These are phyloP conservation scores for Synanthedon formicaeformis DNA, from an alignment of 2,888 invertebrate genomes.

Conservation along the genomic window DNA sequence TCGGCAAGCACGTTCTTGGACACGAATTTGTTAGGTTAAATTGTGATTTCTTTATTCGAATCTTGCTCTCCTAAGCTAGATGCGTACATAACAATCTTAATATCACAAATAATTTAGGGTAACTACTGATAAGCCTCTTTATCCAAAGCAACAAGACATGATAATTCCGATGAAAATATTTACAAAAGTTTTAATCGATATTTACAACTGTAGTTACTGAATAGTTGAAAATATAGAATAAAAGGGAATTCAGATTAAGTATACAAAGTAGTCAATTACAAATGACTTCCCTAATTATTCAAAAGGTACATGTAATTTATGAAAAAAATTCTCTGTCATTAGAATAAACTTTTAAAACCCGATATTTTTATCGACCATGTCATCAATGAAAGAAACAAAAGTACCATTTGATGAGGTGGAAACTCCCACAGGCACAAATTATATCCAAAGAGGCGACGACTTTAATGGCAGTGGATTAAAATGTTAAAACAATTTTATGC, in stretches of 20 bases:
- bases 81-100: slow-evolving; percentile 25
- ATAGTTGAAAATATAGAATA: neutral
- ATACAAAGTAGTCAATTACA: too few relatives aligned
- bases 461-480: slow-evolving; percentile 56
- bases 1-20: slow-evolving; percentile 11
- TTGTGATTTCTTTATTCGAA: neutral
- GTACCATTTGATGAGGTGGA: too few relatives aligned
- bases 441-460: slow-evolving; percentile 52
- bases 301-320: too few relatives aligned
- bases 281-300: too few relatives aligned
- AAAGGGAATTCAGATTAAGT: too few relatives aligned
- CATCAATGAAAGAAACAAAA: too few relatives aligned
- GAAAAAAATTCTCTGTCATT: too few relatives aligned
- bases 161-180: slow-evolving; percentile 8
- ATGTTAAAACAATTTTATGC: slow-evolving; percentile 27
- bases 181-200: neutral
- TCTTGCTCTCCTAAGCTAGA: neutral
- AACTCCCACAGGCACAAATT: too few relatives aligned
- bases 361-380: too few relatives aligned
- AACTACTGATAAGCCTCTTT: slow-evolving; percentile 53
- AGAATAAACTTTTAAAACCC: too few relatives aligned
- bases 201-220: neutral
- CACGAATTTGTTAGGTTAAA: neutral
- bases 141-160: slow-evolving; percentile 6
- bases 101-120: slow-evolving; percentile 69